Evolutionary conservation across 2,797 vertebrate species (phyloP).

Genomic region (Microtus californicus): DNA sequence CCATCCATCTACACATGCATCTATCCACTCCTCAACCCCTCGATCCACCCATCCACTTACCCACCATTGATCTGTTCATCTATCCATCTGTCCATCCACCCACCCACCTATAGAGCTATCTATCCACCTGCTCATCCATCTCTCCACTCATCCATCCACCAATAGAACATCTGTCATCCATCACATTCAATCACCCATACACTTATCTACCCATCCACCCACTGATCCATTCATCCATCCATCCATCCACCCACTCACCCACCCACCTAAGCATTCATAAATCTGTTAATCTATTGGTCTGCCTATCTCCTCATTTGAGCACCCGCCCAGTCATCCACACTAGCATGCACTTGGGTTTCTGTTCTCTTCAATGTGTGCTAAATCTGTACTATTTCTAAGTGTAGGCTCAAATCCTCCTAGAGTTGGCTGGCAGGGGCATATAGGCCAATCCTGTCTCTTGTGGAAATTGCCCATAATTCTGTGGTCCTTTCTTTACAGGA

Average conservation of each 20-base stretch:
- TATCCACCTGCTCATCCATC: not conserved
- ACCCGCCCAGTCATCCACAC: too few relatives aligned
- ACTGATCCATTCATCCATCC: too few relatives aligned
- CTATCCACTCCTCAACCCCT: not conserved
- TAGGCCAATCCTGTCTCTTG: too few relatives aligned
- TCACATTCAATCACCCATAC: not conserved
- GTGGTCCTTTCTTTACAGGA: not conserved
- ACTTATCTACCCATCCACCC: too few relatives aligned
- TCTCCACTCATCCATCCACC: not conserved
- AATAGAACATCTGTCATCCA: too few relatives aligned
- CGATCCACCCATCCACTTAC: not conserved
- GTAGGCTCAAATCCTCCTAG: not conserved
- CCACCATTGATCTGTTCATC: not conserved
- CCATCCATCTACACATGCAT: not conserved
- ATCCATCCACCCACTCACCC: not conserved
- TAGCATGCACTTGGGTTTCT: not conserved
- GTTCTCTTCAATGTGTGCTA: rapidly evolving
- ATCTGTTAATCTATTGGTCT: not conserved
- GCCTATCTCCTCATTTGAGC: not conserved
- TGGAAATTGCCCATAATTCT: not conserved
- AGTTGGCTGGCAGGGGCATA: not conserved
- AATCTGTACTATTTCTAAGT: not conserved
- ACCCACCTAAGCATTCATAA: not conserved
- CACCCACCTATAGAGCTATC: too few relatives aligned
- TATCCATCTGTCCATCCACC: too few relatives aligned